Evolutionary conservation across 2,888 invertebrate species (phyloP).

Genomic region (Panorpa germanica): DNA sequence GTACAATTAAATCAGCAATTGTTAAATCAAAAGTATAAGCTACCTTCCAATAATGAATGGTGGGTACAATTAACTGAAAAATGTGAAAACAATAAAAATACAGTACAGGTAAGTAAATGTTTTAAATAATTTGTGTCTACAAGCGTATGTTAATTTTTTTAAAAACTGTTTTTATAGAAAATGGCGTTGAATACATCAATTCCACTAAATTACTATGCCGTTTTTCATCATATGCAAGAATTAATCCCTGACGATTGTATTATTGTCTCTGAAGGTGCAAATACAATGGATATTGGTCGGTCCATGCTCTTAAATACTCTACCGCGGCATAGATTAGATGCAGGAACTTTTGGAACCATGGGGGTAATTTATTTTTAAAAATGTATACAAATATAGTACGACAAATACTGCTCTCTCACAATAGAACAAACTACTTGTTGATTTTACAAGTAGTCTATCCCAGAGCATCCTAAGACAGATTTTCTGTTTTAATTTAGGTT

Average conservation of each 20-base stretch:
- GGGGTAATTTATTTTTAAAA: conserved; percentile 35
- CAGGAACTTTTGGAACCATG: conserved; percentile 96
- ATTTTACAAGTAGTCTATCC: background rate
- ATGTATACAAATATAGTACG: background rate
- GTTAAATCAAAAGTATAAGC: conserved; percentile 34
- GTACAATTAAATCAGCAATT: conserved; percentile 39
- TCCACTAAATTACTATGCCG: conserved; percentile 88
- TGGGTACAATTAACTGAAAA: conserved; percentile 55
- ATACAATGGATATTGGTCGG: conserved; percentile 97
- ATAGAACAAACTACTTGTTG: background rate
- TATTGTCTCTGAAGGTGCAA: conserved; percentile 93
- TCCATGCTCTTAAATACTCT: conserved; percentile 67
- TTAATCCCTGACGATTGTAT: conserved; percentile 64
- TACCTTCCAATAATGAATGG: conserved; percentile 43
- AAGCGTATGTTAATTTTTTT: conserved; percentile 7
- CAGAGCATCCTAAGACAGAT: conserved; percentile 3
- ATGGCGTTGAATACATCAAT: conserved; percentile 48
- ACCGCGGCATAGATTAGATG: conserved; percentile 80
- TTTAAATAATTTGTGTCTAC: conserved; percentile 8
- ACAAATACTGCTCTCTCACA: conserved; percentile 2
- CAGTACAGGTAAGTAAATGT: conserved; percentile 34
- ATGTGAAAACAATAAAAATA: conserved; percentile 48
- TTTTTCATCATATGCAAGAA: conserved; percentile 66
- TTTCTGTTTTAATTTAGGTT: conserved; percentile 26
- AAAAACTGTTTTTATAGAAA: conserved; percentile 22